Conservation (phyloP, 2,888 invertebrate genomes). For the Bugula neritina region DNA sequence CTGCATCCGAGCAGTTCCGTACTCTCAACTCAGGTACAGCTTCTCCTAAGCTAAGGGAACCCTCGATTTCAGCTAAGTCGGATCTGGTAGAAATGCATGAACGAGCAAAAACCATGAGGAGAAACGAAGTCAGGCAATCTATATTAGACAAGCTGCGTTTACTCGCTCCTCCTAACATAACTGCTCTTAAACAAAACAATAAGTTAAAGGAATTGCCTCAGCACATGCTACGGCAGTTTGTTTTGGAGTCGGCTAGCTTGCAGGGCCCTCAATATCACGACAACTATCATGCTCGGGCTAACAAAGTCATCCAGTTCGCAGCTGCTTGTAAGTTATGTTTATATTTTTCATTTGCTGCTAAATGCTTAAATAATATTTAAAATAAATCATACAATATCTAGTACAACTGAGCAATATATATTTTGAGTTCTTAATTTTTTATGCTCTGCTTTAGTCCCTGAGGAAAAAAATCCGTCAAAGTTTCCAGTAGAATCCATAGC, state of each 20-base stretch:
- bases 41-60: not conserved
- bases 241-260: not conserved
- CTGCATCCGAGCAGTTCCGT: not conserved
- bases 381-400: too few species aligned
- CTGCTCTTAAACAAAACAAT: conserved; percentile 3
- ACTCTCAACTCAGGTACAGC: not conserved
- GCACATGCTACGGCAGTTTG: not conserved
- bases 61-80: not conserved
- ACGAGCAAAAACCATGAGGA: not conserved
- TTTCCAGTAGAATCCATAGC: conserved; percentile 10
- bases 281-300: conserved; percentile 3
- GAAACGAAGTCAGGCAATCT: not conserved
- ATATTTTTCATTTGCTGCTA: too few species aligned
- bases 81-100: conserved; percentile 3
- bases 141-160: conserved; percentile 12
- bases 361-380: too few species aligned
- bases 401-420: too few species aligned
- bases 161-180: conserved; percentile 10
- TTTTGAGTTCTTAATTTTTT: too few species aligned
- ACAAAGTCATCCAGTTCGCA: conserved; percentile 5
- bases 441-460: not conserved
- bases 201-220: not conserved
- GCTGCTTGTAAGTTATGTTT: conserved; percentile 1
- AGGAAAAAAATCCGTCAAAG: not conserved
- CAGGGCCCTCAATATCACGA: not conserved